Conservation (phyloP, 2,888 invertebrate species). For the Caenorhabditis sulstoni region DNA sequence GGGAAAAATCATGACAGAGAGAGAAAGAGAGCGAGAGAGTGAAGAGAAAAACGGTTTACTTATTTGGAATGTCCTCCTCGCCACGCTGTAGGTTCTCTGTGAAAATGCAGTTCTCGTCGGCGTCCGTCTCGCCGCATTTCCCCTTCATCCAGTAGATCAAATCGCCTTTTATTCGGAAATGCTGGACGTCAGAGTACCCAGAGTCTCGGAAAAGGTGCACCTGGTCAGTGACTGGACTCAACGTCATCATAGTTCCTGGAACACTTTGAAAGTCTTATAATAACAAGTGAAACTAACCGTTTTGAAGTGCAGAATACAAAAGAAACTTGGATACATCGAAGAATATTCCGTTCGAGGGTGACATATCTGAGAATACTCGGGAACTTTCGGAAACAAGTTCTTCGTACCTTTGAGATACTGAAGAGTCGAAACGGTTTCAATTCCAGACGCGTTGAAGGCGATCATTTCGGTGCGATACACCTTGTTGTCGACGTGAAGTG, state of each 20-base stretch:
- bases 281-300: constrained; percentile 60
- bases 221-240: constrained; percentile 53
- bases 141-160: constrained; percentile 61
- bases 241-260: constrained; percentile 45
- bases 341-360: constrained; percentile 67
- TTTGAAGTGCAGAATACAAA: constrained; percentile 68
- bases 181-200: constrained; percentile 39
- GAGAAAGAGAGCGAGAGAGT: constrained; percentile 35
- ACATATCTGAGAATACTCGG: constrained; percentile 58
- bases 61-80: constrained; percentile 58
- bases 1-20: constrained; percentile 1
- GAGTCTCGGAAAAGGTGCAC: constrained; percentile 49
- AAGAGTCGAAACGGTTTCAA: constrained; percentile 64
- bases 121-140: constrained; percentile 63
- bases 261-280: background rate
- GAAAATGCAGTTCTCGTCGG: constrained; percentile 61
- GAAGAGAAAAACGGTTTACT: constrained; percentile 49
- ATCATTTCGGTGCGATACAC: constrained; percentile 70
- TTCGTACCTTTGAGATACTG: constrained; percentile 53
- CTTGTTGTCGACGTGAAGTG: constrained; percentile 70
- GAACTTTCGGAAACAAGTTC: background rate
- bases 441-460: constrained; percentile 64
- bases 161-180: constrained; percentile 45
- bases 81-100: constrained; percentile 63
- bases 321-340: constrained; percentile 66